Base-by-base conservation (phyloP, 2,888 invertebrate genomes). In the Helobdella robusta region DNA sequence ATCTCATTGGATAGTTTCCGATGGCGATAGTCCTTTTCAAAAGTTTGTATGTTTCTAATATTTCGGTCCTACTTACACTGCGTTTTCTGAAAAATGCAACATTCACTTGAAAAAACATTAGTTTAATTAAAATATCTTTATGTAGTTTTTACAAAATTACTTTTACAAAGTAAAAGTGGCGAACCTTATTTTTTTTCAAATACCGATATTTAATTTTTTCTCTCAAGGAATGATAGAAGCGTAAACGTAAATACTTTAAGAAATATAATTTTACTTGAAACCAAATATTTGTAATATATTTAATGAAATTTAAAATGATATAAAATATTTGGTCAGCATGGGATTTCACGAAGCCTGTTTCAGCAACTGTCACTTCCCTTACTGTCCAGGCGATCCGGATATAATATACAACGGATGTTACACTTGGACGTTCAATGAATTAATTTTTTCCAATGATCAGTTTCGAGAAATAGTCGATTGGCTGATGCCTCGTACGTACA, bases 331-430 rank as follows among this genome's bases (percentile, higher is more conserved):
- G 4, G 11, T 4, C 54, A 52, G 66, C 40, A 46, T 70, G 3
- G 70, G 70, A 18, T 68, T 68, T 36, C 70, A 70, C 40, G 63
- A 68, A 32, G 70, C 67, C 2, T 70, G 70, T 52, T 70, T 68
- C 44, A 20, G 60, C 35, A 66, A 70, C 48, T 70, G 68, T 44
- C 58, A 59, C 25, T 50, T 56, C n/a, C 68, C 67, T 0, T 68
- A 67, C 60, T 70, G 68, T 28, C 68, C 68, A 1, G 69, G 69
- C 4, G 69, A 65, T 58, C 61, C 52, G 18, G 66, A 67, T 32
- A 64, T 64, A 6, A 65, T 66, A 18, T 68, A 60, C 59, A 61
- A 68, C 35, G 66, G 66, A 18, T 70, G 70, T 60, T 60, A 67
- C 60, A 30, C 40, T 15, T 66, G 66, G 66, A 59, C 60, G 15